Percentiles rank a stretch among this genome's conserved stretches.
Conservation (phyloP, 2,113 vertebrate genomes). For the Tachycineta bicolor region DNA sequence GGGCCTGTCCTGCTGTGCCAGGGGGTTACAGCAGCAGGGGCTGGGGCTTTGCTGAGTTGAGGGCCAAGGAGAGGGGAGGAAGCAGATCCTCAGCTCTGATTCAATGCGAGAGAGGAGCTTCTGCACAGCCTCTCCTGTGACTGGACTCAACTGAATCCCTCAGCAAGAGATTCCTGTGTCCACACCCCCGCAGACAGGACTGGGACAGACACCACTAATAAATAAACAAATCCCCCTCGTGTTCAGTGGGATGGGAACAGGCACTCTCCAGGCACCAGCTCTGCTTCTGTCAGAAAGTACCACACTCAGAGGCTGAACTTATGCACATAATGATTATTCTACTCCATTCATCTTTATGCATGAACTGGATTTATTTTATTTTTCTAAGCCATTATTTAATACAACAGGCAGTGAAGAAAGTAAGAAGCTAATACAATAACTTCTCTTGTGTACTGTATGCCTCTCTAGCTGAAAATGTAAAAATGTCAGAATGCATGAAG, state of each 20-base stretch:
- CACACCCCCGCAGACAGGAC: not conserved
- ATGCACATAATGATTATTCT: not conserved
- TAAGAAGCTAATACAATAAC: slow-evolving; percentile 41
- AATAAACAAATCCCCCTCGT: not conserved
- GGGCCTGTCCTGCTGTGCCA: not conserved
- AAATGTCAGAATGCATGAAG: slow-evolving; percentile 19
- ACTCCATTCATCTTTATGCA: slow-evolving; percentile 40
- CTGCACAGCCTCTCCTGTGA: not conserved
- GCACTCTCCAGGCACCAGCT: not conserved
- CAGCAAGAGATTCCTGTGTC: not conserved
- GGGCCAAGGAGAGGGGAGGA: not conserved
- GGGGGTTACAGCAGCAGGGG: not conserved
- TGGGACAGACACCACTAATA: not conserved
- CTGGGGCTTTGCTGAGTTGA: not conserved
- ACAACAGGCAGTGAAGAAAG: slow-evolving; percentile 35
- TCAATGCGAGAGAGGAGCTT: not conserved
- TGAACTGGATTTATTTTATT: slow-evolving; percentile 51
- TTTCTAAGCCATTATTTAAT: slow-evolving; percentile 51
- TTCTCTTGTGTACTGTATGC: not conserved
- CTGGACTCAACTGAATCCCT: not conserved
- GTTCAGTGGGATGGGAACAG: not conserved
- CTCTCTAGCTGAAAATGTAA: slow-evolving; percentile 26
- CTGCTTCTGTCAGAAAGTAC: not conserved
- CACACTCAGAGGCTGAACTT: not conserved
- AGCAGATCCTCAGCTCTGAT: not conserved